Evolutionary conservation across 2,888 invertebrate genomes (phyloP).

Genomic region (Patella ulyssiponensis): DNA sequence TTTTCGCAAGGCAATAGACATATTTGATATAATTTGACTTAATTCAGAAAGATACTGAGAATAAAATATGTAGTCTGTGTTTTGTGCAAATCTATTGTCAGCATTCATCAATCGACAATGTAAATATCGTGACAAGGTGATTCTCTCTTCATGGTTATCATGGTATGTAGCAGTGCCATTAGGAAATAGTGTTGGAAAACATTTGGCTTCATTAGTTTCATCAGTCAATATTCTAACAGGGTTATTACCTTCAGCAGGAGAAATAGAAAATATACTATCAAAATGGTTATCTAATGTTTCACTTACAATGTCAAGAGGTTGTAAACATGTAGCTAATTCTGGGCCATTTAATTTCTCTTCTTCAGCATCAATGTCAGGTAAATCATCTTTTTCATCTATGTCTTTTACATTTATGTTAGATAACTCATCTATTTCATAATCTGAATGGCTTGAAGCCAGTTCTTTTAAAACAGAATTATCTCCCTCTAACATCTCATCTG

Average conservation of each 20-base stretch:
- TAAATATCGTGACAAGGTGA: slow-evolving; percentile 26
- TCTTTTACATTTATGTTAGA: not conserved
- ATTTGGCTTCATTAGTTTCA: slow-evolving; percentile 24
- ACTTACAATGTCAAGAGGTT: slow-evolving; percentile 32
- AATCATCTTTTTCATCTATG: not conserved
- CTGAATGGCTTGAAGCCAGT: no score
- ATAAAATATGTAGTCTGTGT: slow-evolving; percentile 28
- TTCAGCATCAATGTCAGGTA: not conserved
- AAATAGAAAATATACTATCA: slow-evolving; percentile 29
- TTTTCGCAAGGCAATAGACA: slow-evolving; percentile 31
- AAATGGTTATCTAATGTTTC: slow-evolving; percentile 26
- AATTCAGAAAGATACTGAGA: slow-evolving; percentile 32
- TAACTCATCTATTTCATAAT: not conserved
- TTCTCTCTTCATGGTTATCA: slow-evolving; percentile 11
- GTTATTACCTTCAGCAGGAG: slow-evolving; percentile 34
- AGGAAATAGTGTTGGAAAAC: slow-evolving; percentile 33
- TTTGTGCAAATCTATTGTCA: slow-evolving; percentile 27
- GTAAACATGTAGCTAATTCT: slow-evolving; percentile 30
- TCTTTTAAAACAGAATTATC: not conserved
- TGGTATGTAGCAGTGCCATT: slow-evolving; percentile 18
- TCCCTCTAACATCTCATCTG: not conserved
- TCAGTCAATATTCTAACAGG: slow-evolving; percentile 26
- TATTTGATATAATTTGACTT: slow-evolving; percentile 20
- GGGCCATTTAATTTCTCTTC: not conserved
- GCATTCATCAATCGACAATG: slow-evolving; percentile 22